Evolutionary conservation across 2,888 invertebrate genomes (phyloP).

Genomic region (Allygus modestus): DNA sequence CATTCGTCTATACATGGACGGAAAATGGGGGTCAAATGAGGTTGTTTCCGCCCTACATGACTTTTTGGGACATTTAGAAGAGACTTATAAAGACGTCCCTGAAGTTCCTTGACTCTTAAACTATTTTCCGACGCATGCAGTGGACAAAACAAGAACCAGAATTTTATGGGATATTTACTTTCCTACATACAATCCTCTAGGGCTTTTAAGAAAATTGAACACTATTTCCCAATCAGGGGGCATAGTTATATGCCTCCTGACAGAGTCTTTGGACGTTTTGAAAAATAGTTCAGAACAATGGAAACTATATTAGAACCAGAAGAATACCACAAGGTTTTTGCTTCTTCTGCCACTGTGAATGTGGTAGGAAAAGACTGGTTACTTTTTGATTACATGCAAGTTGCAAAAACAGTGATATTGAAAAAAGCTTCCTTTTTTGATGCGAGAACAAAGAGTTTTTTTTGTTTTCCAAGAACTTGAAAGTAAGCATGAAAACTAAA

Average conservation of each 20-base stretch:
- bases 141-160: constrained; percentile 57
- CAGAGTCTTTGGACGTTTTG: constrained; percentile 44
- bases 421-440: constrained; percentile 60
- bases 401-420: constrained; percentile 46
- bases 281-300: constrained; percentile 45
- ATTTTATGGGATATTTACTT: constrained; percentile 57
- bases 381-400: constrained; percentile 54
- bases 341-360: constrained; percentile 21
- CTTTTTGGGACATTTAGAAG: constrained; percentile 29
- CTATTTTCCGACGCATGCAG: constrained; percentile 56
- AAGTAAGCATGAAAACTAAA: too few species aligned
- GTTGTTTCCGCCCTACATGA: constrained; percentile 43
- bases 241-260: constrained; percentile 63
- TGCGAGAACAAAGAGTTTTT: constrained; percentile 56
- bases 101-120: constrained; percentile 40
- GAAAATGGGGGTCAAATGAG: too few species aligned
- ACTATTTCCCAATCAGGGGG: constrained; percentile 58
- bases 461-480: background rate
- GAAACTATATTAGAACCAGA: constrained; percentile 58
- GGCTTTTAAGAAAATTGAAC: constrained; percentile 44
- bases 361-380: constrained; percentile 54
- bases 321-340: constrained; percentile 54
- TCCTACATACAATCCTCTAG: constrained; percentile 51
- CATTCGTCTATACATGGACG: constrained; percentile 55
- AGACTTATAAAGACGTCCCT: background rate